Conservation (phyloP, 2,113 vertebrate genomes). For the Anhinga anhinga region DNA sequence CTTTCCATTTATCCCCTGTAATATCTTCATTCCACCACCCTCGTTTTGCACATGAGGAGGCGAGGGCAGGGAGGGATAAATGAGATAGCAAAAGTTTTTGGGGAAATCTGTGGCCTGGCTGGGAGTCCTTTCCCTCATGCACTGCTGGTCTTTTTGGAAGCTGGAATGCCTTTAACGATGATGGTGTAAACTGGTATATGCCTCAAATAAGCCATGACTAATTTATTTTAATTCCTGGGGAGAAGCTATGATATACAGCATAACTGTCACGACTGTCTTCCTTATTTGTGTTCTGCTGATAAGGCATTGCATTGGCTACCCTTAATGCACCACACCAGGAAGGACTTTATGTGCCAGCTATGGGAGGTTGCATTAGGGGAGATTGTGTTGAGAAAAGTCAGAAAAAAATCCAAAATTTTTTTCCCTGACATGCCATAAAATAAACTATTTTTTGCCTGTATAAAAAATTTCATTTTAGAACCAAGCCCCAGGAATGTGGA, state of each 20-base stretch:
- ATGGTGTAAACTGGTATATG: not conserved
- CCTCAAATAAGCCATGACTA: not conserved
- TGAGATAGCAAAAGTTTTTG: fast-evolving
- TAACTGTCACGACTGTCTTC: not conserved
- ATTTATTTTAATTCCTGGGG: not conserved
- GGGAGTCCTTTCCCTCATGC: not conserved
- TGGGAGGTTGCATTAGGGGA: not conserved
- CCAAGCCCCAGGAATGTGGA: conserved; percentile 56
- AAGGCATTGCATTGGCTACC: not conserved
- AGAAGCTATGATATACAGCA: not conserved
- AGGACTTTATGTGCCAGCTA: not conserved
- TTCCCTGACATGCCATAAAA: not conserved
- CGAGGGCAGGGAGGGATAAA: not conserved
- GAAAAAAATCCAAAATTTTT: conserved; percentile 8
- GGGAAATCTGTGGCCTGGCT: not conserved
- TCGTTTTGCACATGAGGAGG: not conserved
- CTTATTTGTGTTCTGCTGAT: not conserved
- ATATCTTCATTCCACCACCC: not conserved
- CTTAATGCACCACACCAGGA: not conserved
- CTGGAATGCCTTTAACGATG: fast-evolving
- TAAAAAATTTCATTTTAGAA: conserved; percentile 60
- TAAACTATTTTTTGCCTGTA: conserved; percentile 36
- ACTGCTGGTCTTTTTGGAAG: not conserved
- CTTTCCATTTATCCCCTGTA: not conserved
- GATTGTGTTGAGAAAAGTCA: conserved; percentile 9